Conservation (phyloP, 2,797 vertebrate species). For the Anas bernieri region DNA sequence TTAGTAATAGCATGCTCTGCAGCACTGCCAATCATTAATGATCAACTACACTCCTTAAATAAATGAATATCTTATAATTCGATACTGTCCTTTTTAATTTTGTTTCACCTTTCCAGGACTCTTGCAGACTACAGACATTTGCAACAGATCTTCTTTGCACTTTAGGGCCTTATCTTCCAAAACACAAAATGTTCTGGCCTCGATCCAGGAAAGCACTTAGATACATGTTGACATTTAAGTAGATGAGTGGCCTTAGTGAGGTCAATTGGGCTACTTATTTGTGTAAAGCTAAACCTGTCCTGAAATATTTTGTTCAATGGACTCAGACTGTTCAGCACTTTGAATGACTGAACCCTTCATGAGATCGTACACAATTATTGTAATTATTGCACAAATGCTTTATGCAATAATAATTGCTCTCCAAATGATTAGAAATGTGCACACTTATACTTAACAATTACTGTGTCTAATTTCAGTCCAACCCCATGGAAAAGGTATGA, state of each 20-base stretch:
- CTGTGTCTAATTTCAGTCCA: not conserved
- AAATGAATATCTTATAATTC: not conserved
- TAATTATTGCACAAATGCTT: not conserved
- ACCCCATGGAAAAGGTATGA: not conserved
- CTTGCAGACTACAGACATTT: not conserved
- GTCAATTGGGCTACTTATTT: conserved; percentile 56
- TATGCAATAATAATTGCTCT: not conserved
- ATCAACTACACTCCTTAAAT: not conserved
- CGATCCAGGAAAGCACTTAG: conserved; percentile 70
- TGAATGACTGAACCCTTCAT: not conserved
- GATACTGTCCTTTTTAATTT: not conserved
- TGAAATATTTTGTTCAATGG: conserved; percentile 16
- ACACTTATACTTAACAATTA: not conserved
- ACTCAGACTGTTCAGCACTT: not conserved
- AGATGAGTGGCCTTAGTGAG: conserved; percentile 59
- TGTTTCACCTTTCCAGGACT: not conserved
- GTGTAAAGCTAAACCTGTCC: conserved; percentile 50
- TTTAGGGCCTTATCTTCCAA: conserved; percentile 11
- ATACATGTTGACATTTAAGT: conserved; percentile 69
- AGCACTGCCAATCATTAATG: not conserved
- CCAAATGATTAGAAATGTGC: not conserved
- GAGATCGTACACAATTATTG: not conserved
- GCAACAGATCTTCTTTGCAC: conserved; percentile 21
- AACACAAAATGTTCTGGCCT: conserved; percentile 61
- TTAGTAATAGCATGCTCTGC: not conserved